These are phyloP conservation scores for Gonatopus flavifemur DNA, from an alignment of 1,140 invertebrate genomes.

Conservation along the genomic window DNA sequence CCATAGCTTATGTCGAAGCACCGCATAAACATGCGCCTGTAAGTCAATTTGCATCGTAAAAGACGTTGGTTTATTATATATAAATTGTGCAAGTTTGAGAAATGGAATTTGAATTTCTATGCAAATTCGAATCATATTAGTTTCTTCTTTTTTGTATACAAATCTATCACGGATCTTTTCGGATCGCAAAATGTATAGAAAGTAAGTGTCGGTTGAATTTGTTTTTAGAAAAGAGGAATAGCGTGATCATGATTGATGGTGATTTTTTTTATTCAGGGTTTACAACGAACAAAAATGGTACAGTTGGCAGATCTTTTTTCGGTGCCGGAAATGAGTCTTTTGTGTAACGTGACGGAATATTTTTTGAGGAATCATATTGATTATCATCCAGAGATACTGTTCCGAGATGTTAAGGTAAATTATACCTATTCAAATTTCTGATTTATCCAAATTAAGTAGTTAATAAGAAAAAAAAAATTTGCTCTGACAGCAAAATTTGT, in stretches of 20 bases:
- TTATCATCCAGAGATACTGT: constrained; percentile 94
- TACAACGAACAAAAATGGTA: constrained; percentile 75
- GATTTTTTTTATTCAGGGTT: constrained; percentile 30
- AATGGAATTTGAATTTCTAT: no score
- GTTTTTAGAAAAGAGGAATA: not conserved
- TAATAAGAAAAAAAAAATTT: no score
- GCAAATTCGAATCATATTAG: no score
- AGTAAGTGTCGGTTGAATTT: constrained; percentile 29
- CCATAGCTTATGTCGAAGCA: constrained; percentile 79
- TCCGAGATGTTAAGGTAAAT: constrained; percentile 89
- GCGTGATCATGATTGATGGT: not conserved
- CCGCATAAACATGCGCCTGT: constrained; percentile 55
- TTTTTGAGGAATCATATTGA: constrained; percentile 87
- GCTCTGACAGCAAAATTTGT: no score
- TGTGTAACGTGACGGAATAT: constrained; percentile 92
- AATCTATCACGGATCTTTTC: no score
- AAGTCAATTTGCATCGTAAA: constrained; percentile 37
- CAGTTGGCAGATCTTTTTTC: constrained; percentile 97
- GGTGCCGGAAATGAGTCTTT: constrained; percentile 90
- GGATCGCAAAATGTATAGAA: constrained; percentile 33
- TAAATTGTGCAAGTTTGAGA: not conserved
- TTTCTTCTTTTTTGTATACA: no score
- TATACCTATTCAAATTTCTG: not conserved
- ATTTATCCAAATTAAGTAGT: no score
- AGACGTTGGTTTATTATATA: not conserved